Evolutionary conservation across 2,113 vertebrate species (phyloP).

Genomic region (Chiloscyllium plagiosum): DNA sequence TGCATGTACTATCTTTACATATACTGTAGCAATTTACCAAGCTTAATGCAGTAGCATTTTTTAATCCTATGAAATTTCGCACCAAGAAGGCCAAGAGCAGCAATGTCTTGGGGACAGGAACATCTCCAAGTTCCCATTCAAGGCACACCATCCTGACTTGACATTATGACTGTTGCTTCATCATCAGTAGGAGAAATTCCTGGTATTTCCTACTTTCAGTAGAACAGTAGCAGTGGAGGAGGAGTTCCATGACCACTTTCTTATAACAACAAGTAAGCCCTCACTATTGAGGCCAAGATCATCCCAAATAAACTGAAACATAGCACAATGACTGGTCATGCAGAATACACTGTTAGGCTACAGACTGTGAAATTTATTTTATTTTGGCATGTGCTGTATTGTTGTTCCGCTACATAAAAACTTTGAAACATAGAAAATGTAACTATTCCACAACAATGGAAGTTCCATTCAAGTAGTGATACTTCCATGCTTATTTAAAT

Average conservation of each 20-base stretch:
- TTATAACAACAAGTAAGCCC: neutral
- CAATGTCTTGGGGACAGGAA: neutral
- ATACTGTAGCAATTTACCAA: neutral
- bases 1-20: neutral
- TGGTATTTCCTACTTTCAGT: neutral
- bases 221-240: neutral
- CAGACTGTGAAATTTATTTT: neutral
- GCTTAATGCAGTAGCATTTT: neutral
- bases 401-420: neutral
- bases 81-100: neutral
- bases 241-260: neutral
- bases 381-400: neutral
- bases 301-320: neutral
- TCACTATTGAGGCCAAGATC: neutral
- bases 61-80: neutral
- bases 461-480: conserved; percentile 9
- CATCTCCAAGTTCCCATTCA: neutral
- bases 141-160: neutral
- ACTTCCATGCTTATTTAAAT: neutral
- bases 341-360: neutral
- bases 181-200: neutral
- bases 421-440: neutral
- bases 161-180: neutral
- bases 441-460: neutral
- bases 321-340: neutral